Evolutionary conservation across 37 sponge, comb jelly and placozoan species (phyloP), one percentile per base, ranked within the genome.

Genomic region (Oopsacas minuta): DNA sequence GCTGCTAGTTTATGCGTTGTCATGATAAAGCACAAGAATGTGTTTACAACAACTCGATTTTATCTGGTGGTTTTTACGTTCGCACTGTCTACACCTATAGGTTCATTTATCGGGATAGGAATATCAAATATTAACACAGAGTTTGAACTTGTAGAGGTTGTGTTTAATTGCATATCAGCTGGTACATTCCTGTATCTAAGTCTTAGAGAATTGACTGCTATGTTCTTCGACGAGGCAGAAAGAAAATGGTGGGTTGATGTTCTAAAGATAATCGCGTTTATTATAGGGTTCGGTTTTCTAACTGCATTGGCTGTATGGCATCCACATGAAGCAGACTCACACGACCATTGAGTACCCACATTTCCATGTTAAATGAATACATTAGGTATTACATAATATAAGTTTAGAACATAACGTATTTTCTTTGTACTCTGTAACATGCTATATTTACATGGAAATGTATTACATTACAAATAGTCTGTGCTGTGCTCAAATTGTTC

Each of bases 171-270:
- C 75, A 61, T 61, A 20, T 25, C 75, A 61, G 75, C 75, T 12
- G 75, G 75, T 5, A 61, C 75, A 61, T 61, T 61, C 75, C 75
- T 61, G 28, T 61, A 61, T n/a, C 75, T 61, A 34, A 61, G 75
- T 34, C 20, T 61, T 3, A 61, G 75, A n/a, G 75, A 61, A n/a
- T n/a, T 61, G 30, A 61, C 28, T 25, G 28, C 75, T 5, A 61
- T 61, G 75, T 61, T 61, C 75, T 61, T 61, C 17, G 75, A 61
- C 28, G 22, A 61, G 30, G 30, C 75, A 3, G 75, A 61, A 34
- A 3, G 1, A n/a, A 61, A 61, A 61, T 61, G 75, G 75, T 61
- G 75, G 75, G 30, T 61, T 34, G 75, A 61, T 34, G 22, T n/a
- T 12, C 22, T 61, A 25, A 61, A 61, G 75, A 61, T 61, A 7